These are phyloP conservation scores for Vireo griseus DNA, from an alignment of 2,797 vertebrate species.

Conservation along the genomic window DNA sequence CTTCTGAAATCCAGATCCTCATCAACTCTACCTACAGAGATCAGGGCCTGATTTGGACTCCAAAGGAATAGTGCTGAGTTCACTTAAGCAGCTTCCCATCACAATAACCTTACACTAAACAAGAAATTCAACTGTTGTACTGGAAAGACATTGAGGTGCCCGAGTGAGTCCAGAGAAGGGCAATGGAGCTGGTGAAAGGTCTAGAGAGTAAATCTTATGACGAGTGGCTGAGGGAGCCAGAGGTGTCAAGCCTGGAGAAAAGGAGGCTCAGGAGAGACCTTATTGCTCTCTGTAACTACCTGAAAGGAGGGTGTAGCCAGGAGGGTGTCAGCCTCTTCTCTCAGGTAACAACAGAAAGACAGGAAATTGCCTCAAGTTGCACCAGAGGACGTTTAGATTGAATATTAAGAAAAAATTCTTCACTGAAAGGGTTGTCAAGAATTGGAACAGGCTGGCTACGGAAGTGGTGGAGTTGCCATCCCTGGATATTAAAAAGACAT, in stretches of 20 bases:
- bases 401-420: background rate
- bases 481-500: background rate
- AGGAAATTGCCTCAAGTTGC: background rate
- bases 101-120: background rate
- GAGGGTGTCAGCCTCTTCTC: background rate
- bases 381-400: accelerated
- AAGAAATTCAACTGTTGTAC: background rate
- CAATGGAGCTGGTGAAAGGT: background rate
- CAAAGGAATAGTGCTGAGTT: background rate
- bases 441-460: background rate
- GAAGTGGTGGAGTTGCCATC: background rate
- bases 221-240: background rate
- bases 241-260: background rate
- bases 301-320: background rate
- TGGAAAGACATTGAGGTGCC: background rate
- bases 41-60: background rate
- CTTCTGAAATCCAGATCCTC: background rate
- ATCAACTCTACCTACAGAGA: background rate
- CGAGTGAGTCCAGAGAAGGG: background rate
- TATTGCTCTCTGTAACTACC: background rate
- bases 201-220: background rate
- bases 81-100: background rate
- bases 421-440: background rate
- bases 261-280: background rate
- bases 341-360: background rate